phyloP scores from a whole-genome alignment of 2,113 vertebrate species.

The Chionodraco myersi region DNA sequence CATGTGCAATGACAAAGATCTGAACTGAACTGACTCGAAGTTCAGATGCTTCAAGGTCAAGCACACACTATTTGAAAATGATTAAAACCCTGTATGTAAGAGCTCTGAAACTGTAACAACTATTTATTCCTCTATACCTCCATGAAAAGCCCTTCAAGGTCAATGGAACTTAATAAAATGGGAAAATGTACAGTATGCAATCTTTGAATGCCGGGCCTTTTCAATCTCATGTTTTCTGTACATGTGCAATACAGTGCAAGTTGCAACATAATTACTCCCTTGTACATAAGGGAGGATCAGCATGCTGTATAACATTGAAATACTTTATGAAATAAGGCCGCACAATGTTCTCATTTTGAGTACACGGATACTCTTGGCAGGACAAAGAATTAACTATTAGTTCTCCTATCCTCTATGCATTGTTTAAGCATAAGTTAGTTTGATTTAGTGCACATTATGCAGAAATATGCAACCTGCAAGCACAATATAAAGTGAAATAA shows the following conservation, averaged over 20 bases:
- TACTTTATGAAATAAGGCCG: not conserved
- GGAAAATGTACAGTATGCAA: not conserved
- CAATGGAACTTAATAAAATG: not conserved
- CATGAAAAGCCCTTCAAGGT: constrained; percentile 2
- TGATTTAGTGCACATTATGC: not conserved
- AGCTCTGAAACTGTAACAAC: not conserved
- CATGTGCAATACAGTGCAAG: not conserved
- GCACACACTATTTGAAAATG: not conserved
- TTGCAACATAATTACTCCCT: constrained; percentile 13
- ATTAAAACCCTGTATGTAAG: not conserved
- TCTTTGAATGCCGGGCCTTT: not conserved
- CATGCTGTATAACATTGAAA: not conserved
- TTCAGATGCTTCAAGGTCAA: not conserved
- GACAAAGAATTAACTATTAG: not conserved
- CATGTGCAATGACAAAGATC: not conserved
- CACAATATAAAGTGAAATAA: not conserved
- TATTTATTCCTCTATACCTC: not conserved
- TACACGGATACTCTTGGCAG: not conserved
- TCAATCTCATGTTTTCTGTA: no score
- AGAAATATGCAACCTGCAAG: not conserved
- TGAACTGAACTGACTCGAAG: not conserved
- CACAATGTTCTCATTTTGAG: not conserved
- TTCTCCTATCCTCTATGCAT: not conserved
- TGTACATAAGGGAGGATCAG: not conserved
- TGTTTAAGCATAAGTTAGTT: not conserved